Percentiles rank a stretch among this genome's conserved stretches.
Conservation (phyloP, 2,797 vertebrate species). For the Cossypha niveicapilla region DNA sequence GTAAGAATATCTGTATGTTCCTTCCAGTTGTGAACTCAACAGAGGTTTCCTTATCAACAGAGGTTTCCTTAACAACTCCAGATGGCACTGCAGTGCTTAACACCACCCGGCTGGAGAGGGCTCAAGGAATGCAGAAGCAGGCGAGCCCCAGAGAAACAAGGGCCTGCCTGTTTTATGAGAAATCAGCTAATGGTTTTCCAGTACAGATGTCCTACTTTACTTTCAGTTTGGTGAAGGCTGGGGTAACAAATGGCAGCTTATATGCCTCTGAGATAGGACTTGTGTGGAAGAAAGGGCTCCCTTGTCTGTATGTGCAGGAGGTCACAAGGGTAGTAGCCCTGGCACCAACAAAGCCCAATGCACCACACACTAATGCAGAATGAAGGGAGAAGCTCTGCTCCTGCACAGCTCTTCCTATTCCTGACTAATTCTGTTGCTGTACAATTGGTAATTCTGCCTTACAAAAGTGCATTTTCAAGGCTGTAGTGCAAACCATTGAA, state of each 20-base stretch:
- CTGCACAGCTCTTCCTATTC: not conserved
- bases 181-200: conserved; percentile 12
- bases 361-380: not conserved
- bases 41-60: not conserved
- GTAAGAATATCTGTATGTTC: not conserved
- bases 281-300: not conserved
- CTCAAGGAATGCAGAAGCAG: not conserved
- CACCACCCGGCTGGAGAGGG: not conserved
- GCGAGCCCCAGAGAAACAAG: not conserved
- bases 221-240: not conserved
- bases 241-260: conserved; percentile 17
- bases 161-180: not conserved
- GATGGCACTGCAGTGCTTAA: conserved; percentile 19
- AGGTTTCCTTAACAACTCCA: not conserved
- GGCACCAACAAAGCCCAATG: not conserved
- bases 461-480: not conserved
- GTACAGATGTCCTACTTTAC: conserved; percentile 31
- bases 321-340: not conserved
- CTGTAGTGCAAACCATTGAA: not conserved
- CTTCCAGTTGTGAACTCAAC: not conserved
- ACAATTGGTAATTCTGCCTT: not conserved
- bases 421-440: not conserved
- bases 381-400: not conserved
- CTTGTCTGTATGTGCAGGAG: not conserved
- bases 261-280: not conserved